Conservation (phyloP, 2,113 vertebrate genomes). For the Natator depressus region DNA sequence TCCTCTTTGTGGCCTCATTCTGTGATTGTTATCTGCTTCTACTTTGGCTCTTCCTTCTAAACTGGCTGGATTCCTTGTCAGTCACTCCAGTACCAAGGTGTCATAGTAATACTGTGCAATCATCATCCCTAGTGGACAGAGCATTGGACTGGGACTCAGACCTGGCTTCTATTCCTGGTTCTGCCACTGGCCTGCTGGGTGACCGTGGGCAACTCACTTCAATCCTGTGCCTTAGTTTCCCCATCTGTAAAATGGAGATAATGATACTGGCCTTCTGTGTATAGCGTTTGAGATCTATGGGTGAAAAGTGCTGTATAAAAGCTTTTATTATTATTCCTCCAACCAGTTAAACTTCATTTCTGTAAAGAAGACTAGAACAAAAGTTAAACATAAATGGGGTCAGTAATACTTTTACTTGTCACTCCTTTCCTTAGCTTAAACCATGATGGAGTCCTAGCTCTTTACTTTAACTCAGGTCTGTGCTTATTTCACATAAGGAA, state of each 20-base stretch:
- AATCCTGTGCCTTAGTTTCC: no score
- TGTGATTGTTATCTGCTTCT: neutral
- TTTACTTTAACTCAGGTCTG: neutral
- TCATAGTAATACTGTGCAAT: neutral
- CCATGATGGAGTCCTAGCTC: neutral
- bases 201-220: no score
- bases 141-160: no score
- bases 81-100: slow-evolving; percentile 2
- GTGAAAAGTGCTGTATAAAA: neutral
- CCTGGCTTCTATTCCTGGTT: no score
- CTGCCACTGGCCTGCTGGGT: no score
- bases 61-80: neutral
- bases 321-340: neutral
- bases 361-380: slow-evolving; percentile 5
- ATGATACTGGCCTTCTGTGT: neutral
- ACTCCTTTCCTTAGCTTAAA: neutral
- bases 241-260: neutral
- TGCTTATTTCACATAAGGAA: neutral
- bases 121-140: no score
- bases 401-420: slow-evolving; percentile 1
- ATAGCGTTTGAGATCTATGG: neutral
- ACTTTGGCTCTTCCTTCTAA: slow-evolving; percentile 1
- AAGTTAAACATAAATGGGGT: slow-evolving; percentile 12
- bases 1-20: neutral
- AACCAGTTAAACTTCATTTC: slow-evolving; percentile 31